Percentiles rank a stretch among this genome's conserved stretches.
phyloP scores from a whole-genome alignment of 2,113 vertebrate genomes.

The Climacteris rufus region DNA sequence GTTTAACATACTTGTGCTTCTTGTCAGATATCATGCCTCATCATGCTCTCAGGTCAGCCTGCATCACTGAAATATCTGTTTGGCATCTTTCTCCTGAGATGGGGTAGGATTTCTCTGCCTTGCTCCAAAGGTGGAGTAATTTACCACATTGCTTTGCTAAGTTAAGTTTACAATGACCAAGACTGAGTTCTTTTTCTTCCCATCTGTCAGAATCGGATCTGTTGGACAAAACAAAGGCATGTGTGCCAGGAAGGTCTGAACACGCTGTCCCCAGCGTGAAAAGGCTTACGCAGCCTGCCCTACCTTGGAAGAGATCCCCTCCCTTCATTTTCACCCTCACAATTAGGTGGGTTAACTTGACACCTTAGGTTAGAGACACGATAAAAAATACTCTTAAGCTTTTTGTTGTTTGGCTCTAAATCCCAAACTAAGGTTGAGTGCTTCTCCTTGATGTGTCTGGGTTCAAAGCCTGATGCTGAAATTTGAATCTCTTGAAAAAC shows the following conservation, averaged over 20 bases:
- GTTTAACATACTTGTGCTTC: not conserved
- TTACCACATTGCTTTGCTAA: not conserved
- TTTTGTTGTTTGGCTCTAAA: not conserved
- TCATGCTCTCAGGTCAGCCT: not conserved
- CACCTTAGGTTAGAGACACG: not conserved
- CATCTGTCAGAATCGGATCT: not conserved
- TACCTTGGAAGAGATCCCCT: not conserved
- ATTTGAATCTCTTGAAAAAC: not conserved
- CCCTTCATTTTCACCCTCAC: not conserved
- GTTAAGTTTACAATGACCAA: not conserved
- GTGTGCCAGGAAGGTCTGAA: not conserved
- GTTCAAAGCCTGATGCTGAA: not conserved
- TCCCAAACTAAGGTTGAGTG: not conserved
- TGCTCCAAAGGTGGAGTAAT: not conserved
- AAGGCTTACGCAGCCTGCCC: not conserved
- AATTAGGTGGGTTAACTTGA: not conserved
- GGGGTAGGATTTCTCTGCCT: not conserved
- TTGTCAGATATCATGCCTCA: not conserved
- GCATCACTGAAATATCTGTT: not conserved
- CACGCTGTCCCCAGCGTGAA: rapidly evolving
- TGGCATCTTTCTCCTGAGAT: not conserved
- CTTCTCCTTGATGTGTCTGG: not conserved
- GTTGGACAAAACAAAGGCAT: not conserved
- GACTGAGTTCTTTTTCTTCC: not conserved
- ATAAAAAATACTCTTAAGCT: not conserved